Evolutionary conservation across 2,797 vertebrate species (phyloP).

Genomic region (Myotis planiceps): DNA sequence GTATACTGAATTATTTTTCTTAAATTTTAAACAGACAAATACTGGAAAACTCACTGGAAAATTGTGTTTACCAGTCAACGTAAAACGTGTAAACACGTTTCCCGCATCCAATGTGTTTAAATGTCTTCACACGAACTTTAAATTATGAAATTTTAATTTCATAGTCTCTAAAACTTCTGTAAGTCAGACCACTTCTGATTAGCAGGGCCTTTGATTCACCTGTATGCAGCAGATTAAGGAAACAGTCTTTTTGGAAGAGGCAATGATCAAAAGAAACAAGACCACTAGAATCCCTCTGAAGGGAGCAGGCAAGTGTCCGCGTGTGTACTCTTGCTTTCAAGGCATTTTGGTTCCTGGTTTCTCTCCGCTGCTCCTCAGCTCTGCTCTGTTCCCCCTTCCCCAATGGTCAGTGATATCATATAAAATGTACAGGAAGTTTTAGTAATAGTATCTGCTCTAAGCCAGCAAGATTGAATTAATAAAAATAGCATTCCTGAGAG

Average conservation of each 20-base stretch:
- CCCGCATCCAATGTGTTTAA: too few species aligned
- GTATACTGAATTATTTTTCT: too few species aligned
- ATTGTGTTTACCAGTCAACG: too few species aligned
- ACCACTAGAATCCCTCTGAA: background rate
- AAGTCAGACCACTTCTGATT: background rate
- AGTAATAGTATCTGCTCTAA: slow-evolving; percentile 15
- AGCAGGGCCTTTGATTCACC: background rate
- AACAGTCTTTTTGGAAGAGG: background rate
- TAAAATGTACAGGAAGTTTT: background rate
- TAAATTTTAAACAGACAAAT: too few species aligned
- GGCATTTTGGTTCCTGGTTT: background rate
- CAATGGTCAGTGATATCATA: background rate
- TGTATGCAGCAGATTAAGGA: background rate
- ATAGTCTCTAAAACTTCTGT: slow-evolving; percentile 26
- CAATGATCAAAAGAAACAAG: background rate
- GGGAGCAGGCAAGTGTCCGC: background rate
- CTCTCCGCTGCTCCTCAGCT: background rate
- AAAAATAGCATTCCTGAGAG: slow-evolving; percentile 29
- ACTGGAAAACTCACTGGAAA: too few species aligned
- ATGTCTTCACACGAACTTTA: slow-evolving; percentile 36
- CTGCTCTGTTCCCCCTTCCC: background rate
- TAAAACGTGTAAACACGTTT: too few species aligned
- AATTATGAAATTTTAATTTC: slow-evolving; percentile 57
- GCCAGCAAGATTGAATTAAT: background rate
- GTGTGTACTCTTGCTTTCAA: background rate